A percentile compares a stretch with the other conserved stretches of the same genome.
phyloP scores from a whole-genome alignment of 2,888 invertebrate genomes.

The Anagyrus pseudococci region DNA sequence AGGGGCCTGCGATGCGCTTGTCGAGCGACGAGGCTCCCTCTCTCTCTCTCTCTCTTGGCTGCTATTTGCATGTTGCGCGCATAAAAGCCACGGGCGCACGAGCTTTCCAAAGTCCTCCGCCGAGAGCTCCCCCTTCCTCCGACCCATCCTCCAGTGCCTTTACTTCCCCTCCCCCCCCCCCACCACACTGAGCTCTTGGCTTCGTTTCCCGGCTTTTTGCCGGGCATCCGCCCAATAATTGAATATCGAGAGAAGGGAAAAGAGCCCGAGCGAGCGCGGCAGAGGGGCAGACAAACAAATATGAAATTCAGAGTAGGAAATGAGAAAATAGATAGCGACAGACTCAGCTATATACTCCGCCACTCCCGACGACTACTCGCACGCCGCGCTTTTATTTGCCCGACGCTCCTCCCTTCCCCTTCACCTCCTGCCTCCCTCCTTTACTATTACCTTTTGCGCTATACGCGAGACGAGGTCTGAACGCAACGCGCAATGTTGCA shows the following conservation, averaged over 20 bases:
- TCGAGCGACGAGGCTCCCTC: background rate
- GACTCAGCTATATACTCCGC: too few relatives aligned
- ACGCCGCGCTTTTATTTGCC: slow-evolving; percentile 22
- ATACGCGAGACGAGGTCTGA: too few relatives aligned
- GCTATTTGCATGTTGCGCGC: slow-evolving; percentile 39
- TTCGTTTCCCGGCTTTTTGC: slow-evolving; percentile 49
- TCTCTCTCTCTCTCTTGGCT: slow-evolving; percentile 1
- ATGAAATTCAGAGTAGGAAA: slow-evolving; percentile 37
- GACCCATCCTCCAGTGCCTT: background rate
- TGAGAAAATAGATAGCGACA: slow-evolving; percentile 36
- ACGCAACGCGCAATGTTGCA: too few relatives aligned
- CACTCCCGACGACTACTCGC: too few relatives aligned
- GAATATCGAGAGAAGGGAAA: slow-evolving; percentile 51
- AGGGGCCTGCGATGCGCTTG: background rate
- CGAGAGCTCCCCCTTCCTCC: too few relatives aligned
- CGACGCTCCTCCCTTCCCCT: background rate
- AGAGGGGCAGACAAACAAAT: slow-evolving; percentile 47
- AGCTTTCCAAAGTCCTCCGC: too few relatives aligned
- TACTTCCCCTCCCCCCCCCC: background rate
- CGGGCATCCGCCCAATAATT: slow-evolving; percentile 53
- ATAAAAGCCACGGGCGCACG: slow-evolving; percentile 21
- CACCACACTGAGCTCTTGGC: slow-evolving; percentile 13
- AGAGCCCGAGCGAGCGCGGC: too few relatives aligned
- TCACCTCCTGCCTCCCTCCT: too few relatives aligned
- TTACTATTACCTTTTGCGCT: too few relatives aligned